These are phyloP conservation scores for Rhincodon typus DNA, from an alignment of 2,797 vertebrate genomes.

Conservation along the genomic window DNA sequence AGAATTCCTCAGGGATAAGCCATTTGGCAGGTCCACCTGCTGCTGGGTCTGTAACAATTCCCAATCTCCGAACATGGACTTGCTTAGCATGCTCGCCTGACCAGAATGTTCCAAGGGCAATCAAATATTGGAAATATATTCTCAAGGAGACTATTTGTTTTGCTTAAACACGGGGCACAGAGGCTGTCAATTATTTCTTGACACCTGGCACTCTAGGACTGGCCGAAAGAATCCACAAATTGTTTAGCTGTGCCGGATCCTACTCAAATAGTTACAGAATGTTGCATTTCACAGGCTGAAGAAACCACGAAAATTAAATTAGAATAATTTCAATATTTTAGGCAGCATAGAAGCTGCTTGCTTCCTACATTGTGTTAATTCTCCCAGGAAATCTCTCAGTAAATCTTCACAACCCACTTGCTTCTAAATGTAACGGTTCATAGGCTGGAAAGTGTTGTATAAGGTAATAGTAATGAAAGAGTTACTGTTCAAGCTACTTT, in stretches of 20 bases:
- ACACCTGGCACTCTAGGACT: neutral
- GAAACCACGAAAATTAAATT: neutral
- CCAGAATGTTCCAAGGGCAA: neutral
- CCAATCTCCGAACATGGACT: too few species aligned
- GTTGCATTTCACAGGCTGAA: neutral
- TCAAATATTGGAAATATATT: neutral
- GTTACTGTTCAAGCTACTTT: neutral
- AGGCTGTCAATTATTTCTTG: neutral
- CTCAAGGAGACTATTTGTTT: neutral
- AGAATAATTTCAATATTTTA: neutral
- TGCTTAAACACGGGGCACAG: neutral
- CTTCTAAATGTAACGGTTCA: neutral
- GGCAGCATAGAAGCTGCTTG: neutral
- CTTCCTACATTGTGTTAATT: neutral
- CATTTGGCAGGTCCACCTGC: neutral
- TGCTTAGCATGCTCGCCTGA: neutral
- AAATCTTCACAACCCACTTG: neutral
- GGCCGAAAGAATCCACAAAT: neutral
- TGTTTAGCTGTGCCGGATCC: neutral
- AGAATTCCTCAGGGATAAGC: neutral
- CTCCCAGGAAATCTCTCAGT: neutral
- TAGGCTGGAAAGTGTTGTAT: neutral
- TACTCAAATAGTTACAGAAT: neutral
- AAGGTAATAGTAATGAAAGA: neutral
- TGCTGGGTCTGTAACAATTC: neutral